These are phyloP conservation scores for Noctua pronuba DNA, from an alignment of 2,888 invertebrate genomes.

Conservation along the genomic window DNA sequence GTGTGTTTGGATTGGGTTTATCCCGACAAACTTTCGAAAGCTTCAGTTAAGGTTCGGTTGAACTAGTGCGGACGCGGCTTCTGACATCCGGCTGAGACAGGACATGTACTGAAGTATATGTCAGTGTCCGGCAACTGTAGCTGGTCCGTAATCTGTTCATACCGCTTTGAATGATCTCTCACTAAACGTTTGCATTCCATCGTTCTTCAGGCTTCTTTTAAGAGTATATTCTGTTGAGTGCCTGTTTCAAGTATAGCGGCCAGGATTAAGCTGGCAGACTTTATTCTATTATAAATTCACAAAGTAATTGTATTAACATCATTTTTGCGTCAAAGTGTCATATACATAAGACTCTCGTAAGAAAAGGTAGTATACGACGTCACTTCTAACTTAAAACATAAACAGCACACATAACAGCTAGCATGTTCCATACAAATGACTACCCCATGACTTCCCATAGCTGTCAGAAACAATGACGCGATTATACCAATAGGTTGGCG, in stretches of 20 bases:
- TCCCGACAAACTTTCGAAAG: background rate
- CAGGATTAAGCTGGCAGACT: background rate
- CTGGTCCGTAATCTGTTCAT: background rate
- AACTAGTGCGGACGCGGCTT: background rate
- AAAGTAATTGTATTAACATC: background rate
- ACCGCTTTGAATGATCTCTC: background rate
- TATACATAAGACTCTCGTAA: background rate
- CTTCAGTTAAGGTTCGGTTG: background rate
- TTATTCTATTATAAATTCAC: background rate
- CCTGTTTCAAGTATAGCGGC: background rate
- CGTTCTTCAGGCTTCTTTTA: background rate
- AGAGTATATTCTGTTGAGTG: background rate
- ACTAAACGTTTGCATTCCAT: background rate
- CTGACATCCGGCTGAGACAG: background rate
- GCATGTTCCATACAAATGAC: background rate
- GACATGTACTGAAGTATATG: background rate
- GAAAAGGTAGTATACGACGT: background rate
- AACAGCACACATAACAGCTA: background rate
- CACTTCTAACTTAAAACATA: slow-evolving; percentile 13
- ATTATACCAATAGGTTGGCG: slow-evolving; percentile 19
- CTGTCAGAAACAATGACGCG: slow-evolving; percentile 37
- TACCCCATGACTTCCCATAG: slow-evolving; percentile 45
- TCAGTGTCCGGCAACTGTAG: background rate
- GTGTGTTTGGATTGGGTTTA: background rate
- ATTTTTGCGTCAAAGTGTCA: background rate